phyloP scores from a whole-genome alignment of 2,888 invertebrate genomes.

The Erpobdella octoculata region DNA sequence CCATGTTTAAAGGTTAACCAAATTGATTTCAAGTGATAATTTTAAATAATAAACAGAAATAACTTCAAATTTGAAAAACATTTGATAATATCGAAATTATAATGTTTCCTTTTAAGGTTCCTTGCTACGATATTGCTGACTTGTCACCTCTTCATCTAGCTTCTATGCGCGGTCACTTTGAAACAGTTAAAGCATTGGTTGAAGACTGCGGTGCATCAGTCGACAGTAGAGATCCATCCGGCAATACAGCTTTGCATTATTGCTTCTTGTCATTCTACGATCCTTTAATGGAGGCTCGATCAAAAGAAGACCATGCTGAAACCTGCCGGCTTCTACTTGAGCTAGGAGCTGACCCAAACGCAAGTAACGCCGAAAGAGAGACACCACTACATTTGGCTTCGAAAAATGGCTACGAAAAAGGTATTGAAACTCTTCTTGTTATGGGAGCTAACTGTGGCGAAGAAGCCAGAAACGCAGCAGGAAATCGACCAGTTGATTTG shows the following conservation, averaged over 20 bases:
- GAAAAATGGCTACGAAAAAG: conserved; percentile 39
- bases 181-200: conserved; percentile 34
- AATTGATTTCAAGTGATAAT: no score
- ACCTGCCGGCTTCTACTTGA: conserved; percentile 32
- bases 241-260: conserved; percentile 37
- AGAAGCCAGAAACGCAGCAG: conserved; percentile 31
- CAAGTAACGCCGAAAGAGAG: conserved; percentile 36
- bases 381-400: conserved; percentile 39
- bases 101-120: conserved; percentile 34
- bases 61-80: neutral
- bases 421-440: conserved; percentile 35
- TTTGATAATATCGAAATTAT: neutral
- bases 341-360: conserved; percentile 36
- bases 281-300: conserved; percentile 27
- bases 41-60: neutral
- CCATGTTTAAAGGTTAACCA: conserved; percentile 27
- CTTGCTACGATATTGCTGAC: conserved; percentile 38
- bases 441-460: conserved; percentile 29
- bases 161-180: conserved; percentile 37
- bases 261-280: conserved; percentile 36
- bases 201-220: conserved; percentile 36
- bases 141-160: conserved; percentile 38
- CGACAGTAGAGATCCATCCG: conserved; percentile 35
- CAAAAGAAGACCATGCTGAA: conserved; percentile 15
- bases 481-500: conserved; percentile 37